Evolutionary conservation across 2,888 invertebrate species (phyloP), one percentile per base, ranked within the genome.

Genomic region (Molorchus minor): DNA sequence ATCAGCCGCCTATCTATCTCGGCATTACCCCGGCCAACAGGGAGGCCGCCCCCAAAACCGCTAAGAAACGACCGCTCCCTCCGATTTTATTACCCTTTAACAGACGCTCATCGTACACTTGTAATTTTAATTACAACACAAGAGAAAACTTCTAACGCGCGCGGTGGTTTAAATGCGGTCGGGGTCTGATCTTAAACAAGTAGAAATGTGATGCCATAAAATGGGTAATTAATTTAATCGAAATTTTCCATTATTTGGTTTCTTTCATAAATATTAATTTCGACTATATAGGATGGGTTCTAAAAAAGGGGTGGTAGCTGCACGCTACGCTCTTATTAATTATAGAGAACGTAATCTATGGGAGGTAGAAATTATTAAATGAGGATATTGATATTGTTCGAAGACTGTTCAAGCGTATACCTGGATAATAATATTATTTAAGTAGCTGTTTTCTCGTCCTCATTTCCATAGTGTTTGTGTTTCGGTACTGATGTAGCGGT

Each of bases 1-100:
- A 77, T 77, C 78, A 77, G 77, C 78, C 78, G 75, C 75, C 79
- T 71, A 80, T 79, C 76, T 75, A 77, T 79, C 78, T 77, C 67
- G 62, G 66, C 60, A 70, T 68, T 68, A 65, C 62, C 62, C 63
- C 36, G 44, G 49, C 41, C 56, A 19, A 40, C 29, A 52, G 49
- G 54, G 56, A 38, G 46, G 41, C 52, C 44, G 60, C 56, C 47
- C 45, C 52, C 49, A 59, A 61, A 64, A 63, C 63, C 66, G 57
- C 63, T 58, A 64, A 64, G 64, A 63, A 62, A 61, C 62, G 54
- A 51, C 58, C 64, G 54, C 61, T 60, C 58, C 61, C 62, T 51
- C 17, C 58, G 57, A 40, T 61, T 66, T 63, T 64, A 62, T 65
- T 61, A 51, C 52, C 53, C 64, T 58, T 61, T 59, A 57, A 62